Evolutionary conservation across 2,113 vertebrate species (phyloP).

Genomic region (Spilogale gracilis): DNA sequence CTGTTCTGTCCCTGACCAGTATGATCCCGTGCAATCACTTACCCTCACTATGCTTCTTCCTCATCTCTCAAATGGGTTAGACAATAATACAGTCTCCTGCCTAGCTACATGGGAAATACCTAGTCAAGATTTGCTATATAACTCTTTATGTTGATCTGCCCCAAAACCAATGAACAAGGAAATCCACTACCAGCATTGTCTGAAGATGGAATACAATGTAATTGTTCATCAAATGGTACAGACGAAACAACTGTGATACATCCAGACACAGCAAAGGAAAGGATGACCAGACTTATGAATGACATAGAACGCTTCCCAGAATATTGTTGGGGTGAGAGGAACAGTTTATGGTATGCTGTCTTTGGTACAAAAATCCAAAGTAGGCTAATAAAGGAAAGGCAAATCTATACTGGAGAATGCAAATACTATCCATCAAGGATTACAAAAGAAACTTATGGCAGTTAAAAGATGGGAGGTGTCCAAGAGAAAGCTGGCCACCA

Average conservation of each 20-base stretch:
- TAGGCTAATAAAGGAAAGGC: neutral
- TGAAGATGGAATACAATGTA: neutral
- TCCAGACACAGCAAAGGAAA: neutral
- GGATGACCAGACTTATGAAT: neutral
- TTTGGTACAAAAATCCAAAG: neutral
- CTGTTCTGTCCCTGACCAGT: neutral
- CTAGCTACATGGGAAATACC: neutral
- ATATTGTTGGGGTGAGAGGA: neutral
- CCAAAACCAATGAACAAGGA: neutral
- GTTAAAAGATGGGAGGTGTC: neutral
- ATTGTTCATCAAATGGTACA: neutral
- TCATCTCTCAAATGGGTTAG: neutral
- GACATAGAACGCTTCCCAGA: neutral
- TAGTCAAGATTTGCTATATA: neutral
- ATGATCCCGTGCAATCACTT: neutral
- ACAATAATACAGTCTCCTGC: neutral
- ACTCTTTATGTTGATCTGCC: neutral
- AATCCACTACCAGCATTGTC: neutral
- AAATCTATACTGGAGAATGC: neutral
- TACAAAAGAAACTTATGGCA: neutral
- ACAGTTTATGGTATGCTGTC: too few species aligned
- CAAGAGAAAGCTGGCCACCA: neutral
- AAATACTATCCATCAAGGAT: neutral
- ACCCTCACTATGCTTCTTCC: neutral
- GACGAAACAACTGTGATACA: neutral